phyloP scores from a whole-genome alignment of 2,797 vertebrate species.

The Sus cebifrons region DNA sequence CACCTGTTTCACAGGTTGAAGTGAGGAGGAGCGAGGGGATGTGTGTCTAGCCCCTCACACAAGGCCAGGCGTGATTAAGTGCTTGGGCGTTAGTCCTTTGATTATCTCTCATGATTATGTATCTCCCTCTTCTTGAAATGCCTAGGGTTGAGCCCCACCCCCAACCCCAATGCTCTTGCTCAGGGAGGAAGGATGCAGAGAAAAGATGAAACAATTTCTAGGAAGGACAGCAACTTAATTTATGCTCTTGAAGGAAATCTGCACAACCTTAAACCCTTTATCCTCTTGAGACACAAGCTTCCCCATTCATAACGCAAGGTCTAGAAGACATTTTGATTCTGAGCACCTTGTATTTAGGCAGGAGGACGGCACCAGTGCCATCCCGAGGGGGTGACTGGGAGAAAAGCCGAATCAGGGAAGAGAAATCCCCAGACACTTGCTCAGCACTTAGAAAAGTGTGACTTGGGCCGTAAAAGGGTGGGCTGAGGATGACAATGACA shows the following conservation, averaged over 20 bases:
- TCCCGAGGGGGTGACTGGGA: neutral
- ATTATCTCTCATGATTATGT: neutral
- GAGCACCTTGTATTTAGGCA: neutral
- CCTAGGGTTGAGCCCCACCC: neutral
- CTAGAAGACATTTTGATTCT: neutral
- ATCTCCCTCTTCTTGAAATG: neutral
- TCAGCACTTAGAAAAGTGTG: neutral
- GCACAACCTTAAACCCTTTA: neutral
- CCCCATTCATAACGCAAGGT: neutral
- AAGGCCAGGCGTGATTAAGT: neutral
- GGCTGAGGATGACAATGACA: neutral
- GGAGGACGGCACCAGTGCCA: neutral
- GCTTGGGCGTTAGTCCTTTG: neutral
- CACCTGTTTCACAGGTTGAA: rapidly evolving
- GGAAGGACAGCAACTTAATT: neutral
- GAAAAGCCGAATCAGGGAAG: neutral
- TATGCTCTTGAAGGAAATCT: neutral
- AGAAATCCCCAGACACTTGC: neutral
- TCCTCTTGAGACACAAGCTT: neutral
- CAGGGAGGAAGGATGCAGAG: neutral
- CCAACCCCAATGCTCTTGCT: neutral
- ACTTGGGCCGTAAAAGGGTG: rapidly evolving
- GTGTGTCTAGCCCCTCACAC: neutral
- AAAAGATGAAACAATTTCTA: neutral
- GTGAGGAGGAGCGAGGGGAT: neutral